phyloP scores from a whole-genome alignment of 2,797 vertebrate genomes.

The Molossus molossus region DNA sequence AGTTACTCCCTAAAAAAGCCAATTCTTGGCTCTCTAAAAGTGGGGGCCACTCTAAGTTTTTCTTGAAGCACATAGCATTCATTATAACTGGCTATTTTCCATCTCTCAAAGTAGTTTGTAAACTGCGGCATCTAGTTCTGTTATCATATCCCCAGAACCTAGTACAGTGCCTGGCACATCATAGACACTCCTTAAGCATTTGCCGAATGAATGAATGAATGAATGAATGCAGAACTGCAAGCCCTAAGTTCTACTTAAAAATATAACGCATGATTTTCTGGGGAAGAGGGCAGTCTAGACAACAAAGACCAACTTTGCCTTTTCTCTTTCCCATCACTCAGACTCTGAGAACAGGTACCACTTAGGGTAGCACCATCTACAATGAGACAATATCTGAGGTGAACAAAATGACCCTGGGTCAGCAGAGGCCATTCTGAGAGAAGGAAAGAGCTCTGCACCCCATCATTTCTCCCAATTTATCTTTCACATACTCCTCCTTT shows the following conservation, averaged over 20 bases:
- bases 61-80: not conserved
- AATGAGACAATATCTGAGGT: constrained; percentile 41
- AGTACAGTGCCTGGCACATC: constrained; percentile 19
- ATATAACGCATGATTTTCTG: constrained; percentile 38
- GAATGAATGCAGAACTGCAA: constrained; percentile 38
- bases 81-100: constrained; percentile 24
- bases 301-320: constrained; percentile 60
- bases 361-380: constrained; percentile 32
- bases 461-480: constrained; percentile 49
- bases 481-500: not conserved
- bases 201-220: constrained; percentile 32
- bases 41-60: not conserved
- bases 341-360: not conserved
- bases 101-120: constrained; percentile 42
- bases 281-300: constrained; percentile 34
- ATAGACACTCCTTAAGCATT: not conserved
- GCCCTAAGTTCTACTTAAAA: constrained; percentile 43
- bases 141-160: not conserved
- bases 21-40: constrained; percentile 39
- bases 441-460: constrained; percentile 17
- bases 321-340: constrained; percentile 52
- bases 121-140: constrained; percentile 53
- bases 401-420: constrained; percentile 51
- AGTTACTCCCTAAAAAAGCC: constrained; percentile 55
- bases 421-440: constrained; percentile 49